Evolutionary conservation across 2,797 vertebrate genomes (phyloP).

Genomic region (Prionace glauca): DNA sequence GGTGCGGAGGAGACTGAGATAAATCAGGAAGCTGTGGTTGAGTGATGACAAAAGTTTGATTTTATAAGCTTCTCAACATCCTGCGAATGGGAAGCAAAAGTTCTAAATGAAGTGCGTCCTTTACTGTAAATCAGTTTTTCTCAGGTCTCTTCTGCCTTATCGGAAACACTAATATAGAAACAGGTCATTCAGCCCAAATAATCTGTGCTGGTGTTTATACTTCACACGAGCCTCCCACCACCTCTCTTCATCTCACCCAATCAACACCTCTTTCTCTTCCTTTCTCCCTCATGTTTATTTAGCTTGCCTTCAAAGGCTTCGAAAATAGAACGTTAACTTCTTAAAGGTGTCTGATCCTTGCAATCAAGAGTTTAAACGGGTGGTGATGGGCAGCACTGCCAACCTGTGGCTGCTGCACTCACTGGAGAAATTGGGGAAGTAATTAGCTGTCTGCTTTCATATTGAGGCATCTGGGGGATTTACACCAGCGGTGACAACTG

Average conservation of each 20-base stretch:
- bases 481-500: constrained; percentile 43
- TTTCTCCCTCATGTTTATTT: neutral
- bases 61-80: no score
- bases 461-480: constrained; percentile 70
- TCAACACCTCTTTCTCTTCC: neutral
- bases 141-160: no score
- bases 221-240: neutral
- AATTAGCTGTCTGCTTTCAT: constrained; percentile 77
- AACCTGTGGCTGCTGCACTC: neutral
- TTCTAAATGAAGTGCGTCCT: no score
- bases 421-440: neutral
- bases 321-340: neutral
- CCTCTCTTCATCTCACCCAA: neutral
- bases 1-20: no score
- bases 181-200: no score
- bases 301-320: neutral
- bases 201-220: no score
- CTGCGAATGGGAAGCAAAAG: no score
- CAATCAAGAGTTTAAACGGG: neutral
- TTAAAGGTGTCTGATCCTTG: neutral
- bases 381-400: neutral
- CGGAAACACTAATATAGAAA: no score
- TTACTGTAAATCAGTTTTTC: no score
- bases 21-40: no score
- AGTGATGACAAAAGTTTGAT: no score